These are phyloP conservation scores for Herpailurus yagouaroundi DNA, from an alignment of 2,113 vertebrate species.

Conservation along the genomic window DNA sequence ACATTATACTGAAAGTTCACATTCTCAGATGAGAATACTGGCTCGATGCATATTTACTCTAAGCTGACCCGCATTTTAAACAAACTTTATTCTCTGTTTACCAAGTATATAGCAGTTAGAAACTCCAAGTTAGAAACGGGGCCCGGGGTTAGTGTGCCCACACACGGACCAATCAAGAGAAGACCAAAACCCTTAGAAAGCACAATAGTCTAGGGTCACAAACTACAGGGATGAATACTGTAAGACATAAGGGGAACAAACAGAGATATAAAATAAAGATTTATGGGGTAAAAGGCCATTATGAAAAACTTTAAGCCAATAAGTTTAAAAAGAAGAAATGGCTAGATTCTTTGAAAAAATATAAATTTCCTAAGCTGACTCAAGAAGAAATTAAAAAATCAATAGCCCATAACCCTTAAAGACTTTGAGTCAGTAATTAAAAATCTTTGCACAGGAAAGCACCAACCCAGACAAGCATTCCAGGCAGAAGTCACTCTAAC, in stretches of 20 bases:
- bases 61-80: not conserved
- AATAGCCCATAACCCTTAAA: not conserved
- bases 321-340: not conserved
- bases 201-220: not conserved
- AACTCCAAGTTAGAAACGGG: not conserved
- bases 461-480: not conserved
- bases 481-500: not conserved
- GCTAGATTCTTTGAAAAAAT: conserved; percentile 27
- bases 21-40: not conserved
- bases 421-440: conserved; percentile 29
- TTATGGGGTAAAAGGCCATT: not conserved
- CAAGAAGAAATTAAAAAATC: not conserved
- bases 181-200: not conserved
- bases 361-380: conserved; percentile 33
- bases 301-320: not conserved
- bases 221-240: not conserved
- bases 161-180: not conserved
- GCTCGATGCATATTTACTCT: not conserved
- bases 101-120: not conserved
- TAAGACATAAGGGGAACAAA: not conserved
- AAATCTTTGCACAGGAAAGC: not conserved
- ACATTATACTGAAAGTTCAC: not conserved
- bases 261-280: not conserved
- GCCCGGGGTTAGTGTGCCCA: not conserved
- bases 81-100: conserved; percentile 24